phyloP scores from a whole-genome alignment of 2,888 invertebrate genomes.

The Lithodes maja region DNA sequence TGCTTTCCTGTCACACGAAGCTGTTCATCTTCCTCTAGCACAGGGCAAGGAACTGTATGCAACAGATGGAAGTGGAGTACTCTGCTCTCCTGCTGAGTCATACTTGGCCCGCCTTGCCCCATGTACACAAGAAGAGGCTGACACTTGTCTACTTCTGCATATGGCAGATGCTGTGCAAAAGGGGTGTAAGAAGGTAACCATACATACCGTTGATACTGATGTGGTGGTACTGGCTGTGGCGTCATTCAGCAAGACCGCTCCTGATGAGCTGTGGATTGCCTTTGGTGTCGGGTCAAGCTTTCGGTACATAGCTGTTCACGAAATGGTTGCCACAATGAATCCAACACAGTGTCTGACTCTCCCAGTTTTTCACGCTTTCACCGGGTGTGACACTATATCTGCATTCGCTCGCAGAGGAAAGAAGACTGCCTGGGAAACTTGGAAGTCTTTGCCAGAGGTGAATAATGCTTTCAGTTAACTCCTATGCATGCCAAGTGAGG shows the following conservation, averaged over 20 bases:
- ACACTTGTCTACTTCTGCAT: too few relatives aligned
- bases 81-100: conserved; percentile 16
- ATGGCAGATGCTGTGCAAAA: too few relatives aligned
- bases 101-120: conserved; percentile 6
- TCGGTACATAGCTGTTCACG: neutral
- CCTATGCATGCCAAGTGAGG: neutral
- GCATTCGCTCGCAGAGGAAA: neutral
- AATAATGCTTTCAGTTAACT: conserved; percentile 14
- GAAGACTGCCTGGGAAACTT: neutral
- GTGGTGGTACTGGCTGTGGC: neutral
- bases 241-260: neutral
- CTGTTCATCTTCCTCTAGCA: conserved; percentile 3
- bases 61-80: neutral
- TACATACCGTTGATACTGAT: too few relatives aligned
- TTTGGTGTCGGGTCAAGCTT: conserved; percentile 22
- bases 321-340: conserved; percentile 14
- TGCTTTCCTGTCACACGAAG: conserved; percentile 9
- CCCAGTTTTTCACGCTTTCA: neutral
- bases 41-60: neutral
- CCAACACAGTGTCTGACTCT: conserved; percentile 8
- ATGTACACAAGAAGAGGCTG: too few relatives aligned
- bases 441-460: neutral
- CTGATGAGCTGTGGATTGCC: conserved; percentile 12
- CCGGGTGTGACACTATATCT: conserved; percentile 16
- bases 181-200: too few relatives aligned